Evolutionary conservation across 2,888 invertebrate genomes (phyloP).

Genomic region (Ectemnius cavifrons): DNA sequence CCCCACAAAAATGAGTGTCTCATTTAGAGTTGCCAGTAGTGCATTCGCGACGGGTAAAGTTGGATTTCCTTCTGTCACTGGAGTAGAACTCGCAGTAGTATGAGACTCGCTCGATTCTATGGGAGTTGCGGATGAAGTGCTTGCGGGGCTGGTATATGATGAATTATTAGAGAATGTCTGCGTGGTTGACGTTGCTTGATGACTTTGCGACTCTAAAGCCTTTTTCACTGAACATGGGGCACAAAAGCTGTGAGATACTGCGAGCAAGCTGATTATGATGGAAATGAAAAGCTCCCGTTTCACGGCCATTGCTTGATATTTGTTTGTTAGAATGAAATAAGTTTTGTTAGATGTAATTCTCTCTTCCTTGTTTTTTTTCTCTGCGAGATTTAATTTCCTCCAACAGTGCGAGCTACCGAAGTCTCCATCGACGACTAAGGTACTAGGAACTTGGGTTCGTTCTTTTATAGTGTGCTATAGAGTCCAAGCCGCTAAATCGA

Average conservation of each 20-base stretch:
- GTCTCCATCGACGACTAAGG: slow-evolving; percentile 32
- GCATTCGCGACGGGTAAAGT: too few species aligned
- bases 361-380: too few species aligned
- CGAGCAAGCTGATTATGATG: neutral
- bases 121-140: neutral
- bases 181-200: neutral
- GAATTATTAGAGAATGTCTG: neutral
- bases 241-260: neutral
- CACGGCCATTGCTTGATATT: neutral
- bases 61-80: too few species aligned
- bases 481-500: slow-evolving; percentile 39
- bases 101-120: neutral
- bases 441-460: slow-evolving; percentile 19
- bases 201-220: neutral
- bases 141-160: neutral
- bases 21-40: too few species aligned
- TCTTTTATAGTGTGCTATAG: slow-evolving; percentile 49
- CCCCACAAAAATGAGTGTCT: too few species aligned
- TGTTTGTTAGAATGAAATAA: neutral
- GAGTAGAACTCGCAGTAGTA: neutral
- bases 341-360: too few species aligned
- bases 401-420: slow-evolving; percentile 6
- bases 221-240: neutral
- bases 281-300: neutral
- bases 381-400: too few species aligned